Evolutionary conservation across 2,113 vertebrate species (phyloP).

Genomic region (Ciconia boyciana): DNA sequence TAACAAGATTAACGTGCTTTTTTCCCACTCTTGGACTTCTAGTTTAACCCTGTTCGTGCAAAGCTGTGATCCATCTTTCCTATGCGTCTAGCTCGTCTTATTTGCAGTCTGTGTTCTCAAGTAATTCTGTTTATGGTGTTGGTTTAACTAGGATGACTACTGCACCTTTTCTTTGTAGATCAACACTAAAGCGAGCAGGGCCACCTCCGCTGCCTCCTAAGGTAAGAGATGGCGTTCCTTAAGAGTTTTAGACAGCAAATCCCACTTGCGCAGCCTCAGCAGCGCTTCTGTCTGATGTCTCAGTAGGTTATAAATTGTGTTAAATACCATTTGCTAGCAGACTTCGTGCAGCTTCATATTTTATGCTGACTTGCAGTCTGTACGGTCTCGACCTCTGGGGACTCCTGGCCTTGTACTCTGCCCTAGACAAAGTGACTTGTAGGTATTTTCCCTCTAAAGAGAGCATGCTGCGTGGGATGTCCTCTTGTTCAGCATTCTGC

Average conservation of each 20-base stretch:
- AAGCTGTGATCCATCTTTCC: neutral
- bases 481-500: neutral
- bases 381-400: neutral
- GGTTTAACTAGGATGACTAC: neutral
- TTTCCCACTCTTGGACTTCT: neutral
- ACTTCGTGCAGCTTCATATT: neutral
- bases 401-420: neutral
- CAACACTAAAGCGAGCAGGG: constrained; percentile 85
- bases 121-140: too few relatives aligned
- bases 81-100: neutral
- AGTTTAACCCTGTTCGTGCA: neutral
- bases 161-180: constrained; percentile 71
- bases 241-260: neutral
- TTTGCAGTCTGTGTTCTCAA: neutral
- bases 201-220: constrained; percentile 95
- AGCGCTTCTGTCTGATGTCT: neutral
- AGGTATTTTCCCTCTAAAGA: neutral
- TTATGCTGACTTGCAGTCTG: neutral
- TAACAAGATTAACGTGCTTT: constrained; percentile 20
- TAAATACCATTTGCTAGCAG: neutral
- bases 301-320: neutral
- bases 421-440: neutral
- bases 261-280: neutral
- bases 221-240: constrained; percentile 66
- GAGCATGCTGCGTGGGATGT: neutral